Evolutionary conservation across 2,113 vertebrate genomes (phyloP), one percentile per base, ranked within the genome.

Genomic region (Trinectes maculatus): DNA sequence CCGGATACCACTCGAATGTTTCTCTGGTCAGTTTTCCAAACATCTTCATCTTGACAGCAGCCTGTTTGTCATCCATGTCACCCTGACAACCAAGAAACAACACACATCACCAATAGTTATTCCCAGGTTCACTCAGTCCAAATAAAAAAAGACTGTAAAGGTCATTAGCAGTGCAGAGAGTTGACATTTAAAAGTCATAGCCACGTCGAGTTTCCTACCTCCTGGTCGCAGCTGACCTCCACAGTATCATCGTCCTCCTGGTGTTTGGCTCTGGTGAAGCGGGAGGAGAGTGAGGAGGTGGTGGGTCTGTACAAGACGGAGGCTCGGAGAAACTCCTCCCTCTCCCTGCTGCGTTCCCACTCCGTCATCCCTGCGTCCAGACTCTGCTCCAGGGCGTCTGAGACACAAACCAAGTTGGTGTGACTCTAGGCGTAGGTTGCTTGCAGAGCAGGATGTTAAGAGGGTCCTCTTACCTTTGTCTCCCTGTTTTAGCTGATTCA

Each of bases 1-100:
- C 95, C 0, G 98, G 97, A 65, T 98, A 95, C 96, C 97, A 99
- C 59, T 98, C 95, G 26, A 96, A 94, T 0, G 70, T 92, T 58
- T 99, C 96, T 87, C 98, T 93, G 46, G 97, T 99, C 46, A 98
- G 91, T 46, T 94, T 93, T 31, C 98, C 98, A 62, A 99, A 99
- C 95, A 97, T 95, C 91, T 96, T 99, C 96, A 98, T 96, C 56
- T 92, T 95, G 33, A 96, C 95, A 3, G 97, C 98, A 0, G 92
- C 89, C 62, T 95, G 91, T 57, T 97, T 96, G 76, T 97, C 95
- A 29, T 88, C 85, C 10, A 90, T 11, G 16, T 96, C 94, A 22
- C 91, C 91, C 96, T 98, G 88, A 42, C 46, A 22, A 80, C 68
- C 37, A 51, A 3, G 26, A 10, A 22, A 1, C 29, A 15, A 6